phyloP scores from a whole-genome alignment of 2,888 invertebrate species.

The Mesorhabditis sp. region DNA sequence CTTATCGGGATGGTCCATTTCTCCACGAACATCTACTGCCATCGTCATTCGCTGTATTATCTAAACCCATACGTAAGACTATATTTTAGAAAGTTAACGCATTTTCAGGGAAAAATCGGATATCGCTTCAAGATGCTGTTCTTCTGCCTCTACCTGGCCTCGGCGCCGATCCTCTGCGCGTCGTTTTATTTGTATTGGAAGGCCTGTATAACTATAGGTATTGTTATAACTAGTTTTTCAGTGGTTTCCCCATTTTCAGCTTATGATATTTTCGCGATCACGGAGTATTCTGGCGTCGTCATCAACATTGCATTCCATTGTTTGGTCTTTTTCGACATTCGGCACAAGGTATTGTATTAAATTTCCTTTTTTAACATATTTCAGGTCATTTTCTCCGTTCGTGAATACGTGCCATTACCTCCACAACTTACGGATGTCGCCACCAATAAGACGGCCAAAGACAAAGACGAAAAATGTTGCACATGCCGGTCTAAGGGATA shows the following conservation, averaged over 20 bases:
- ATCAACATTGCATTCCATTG: constrained; percentile 50
- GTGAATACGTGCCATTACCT: not conserved
- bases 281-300: constrained; percentile 51
- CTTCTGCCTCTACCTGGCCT: constrained; percentile 36
- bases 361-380: not conserved
- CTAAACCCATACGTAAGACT: not conserved
- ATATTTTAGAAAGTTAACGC: not conserved
- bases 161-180: constrained; percentile 44
- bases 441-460: not conserved
- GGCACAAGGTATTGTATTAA: constrained; percentile 38
- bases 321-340: constrained; percentile 52
- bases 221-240: constrained; percentile 8
- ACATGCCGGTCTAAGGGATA: too few species aligned
- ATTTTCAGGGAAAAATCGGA: constrained; percentile 42
- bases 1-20: constrained; percentile 4
- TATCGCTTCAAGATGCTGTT: constrained; percentile 43
- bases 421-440: not conserved
- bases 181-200: constrained; percentile 54
- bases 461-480: too few species aligned
- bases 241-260: constrained; percentile 29
- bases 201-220: constrained; percentile 51
- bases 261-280: constrained; percentile 51
- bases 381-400: not conserved
- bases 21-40: constrained; percentile 3
- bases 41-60: not conserved